phyloP scores from a whole-genome alignment of 2,888 invertebrate genomes.

The Eledona agricola region DNA sequence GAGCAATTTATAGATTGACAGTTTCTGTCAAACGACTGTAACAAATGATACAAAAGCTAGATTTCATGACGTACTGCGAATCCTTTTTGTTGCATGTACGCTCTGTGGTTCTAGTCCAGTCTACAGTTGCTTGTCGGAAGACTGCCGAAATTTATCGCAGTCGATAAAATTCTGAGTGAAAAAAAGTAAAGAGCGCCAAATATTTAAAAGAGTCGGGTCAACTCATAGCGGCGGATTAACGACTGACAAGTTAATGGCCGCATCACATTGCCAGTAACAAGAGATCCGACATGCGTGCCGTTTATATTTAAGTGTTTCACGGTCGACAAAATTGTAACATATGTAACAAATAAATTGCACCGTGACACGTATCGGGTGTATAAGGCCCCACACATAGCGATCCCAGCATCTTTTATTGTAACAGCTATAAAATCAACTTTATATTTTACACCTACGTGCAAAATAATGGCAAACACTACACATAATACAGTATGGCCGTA shows the following conservation, averaged over 20 bases:
- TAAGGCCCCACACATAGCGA: constrained; percentile 41
- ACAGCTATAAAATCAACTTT: constrained; percentile 38
- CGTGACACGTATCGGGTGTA: constrained; percentile 34
- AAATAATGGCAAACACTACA: constrained; percentile 41
- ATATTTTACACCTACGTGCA: constrained; percentile 43
- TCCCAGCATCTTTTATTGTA: constrained; percentile 32
- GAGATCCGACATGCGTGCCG: constrained; percentile 32
- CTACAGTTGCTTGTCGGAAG: too few relatives aligned
- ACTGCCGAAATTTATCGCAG: too few relatives aligned
- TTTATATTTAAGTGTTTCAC: constrained; percentile 39
- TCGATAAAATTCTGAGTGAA: constrained; percentile 7
- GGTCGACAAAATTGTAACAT: constrained; percentile 40
- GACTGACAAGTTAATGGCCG: constrained; percentile 36
- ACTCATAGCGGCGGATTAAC: constrained; percentile 34
- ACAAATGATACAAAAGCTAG: too few relatives aligned
- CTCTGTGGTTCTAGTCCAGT: too few relatives aligned
- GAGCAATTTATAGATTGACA: too few relatives aligned
- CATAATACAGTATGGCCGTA: constrained; percentile 19
- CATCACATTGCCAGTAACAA: constrained; percentile 35
- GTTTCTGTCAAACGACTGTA: too few relatives aligned
- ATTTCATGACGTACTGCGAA: too few relatives aligned
- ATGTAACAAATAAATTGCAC: constrained; percentile 39
- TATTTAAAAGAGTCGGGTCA: constrained; percentile 28
- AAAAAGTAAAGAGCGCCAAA: constrained; percentile 13
- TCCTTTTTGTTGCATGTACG: too few relatives aligned